Percentiles rank a stretch among this genome's conserved stretches.
Conservation (phyloP, 2,113 vertebrate genomes). For the Passer montanus region DNA sequence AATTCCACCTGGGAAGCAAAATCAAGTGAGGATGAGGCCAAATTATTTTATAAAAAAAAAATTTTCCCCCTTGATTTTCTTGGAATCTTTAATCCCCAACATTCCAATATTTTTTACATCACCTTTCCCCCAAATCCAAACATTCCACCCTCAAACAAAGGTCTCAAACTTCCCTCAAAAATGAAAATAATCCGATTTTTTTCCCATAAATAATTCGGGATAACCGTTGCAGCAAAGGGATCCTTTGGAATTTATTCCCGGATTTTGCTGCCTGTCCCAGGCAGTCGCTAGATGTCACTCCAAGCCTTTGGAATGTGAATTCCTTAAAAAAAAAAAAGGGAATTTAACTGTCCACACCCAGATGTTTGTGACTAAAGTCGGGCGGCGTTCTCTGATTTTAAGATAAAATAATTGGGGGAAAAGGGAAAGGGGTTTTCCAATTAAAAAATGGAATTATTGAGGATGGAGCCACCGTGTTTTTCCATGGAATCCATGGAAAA, state of each 20-base stretch:
- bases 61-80: background rate
- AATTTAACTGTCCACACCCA: fast-evolving
- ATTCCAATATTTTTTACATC: background rate
- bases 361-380: background rate
- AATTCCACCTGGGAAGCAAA: background rate
- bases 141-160: too few relatives aligned
- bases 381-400: background rate
- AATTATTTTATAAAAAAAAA: background rate
- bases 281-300: constrained; percentile 4
- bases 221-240: background rate
- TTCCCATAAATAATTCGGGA: background rate
- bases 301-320: background rate
- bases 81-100: fast-evolving
- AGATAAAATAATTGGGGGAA: fast-evolving
- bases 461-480: fast-evolving
- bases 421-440: background rate
- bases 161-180: background rate
- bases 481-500: background rate
- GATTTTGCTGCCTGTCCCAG: background rate
- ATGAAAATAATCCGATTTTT: background rate
- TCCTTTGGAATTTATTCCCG: fast-evolving
- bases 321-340: background rate
- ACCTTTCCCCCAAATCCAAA: background rate
- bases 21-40: background rate
- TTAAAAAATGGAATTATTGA: background rate